Evolutionary conservation across 1,140 invertebrate genomes (phyloP).

Genomic region (Diploscapter pachys): DNA sequence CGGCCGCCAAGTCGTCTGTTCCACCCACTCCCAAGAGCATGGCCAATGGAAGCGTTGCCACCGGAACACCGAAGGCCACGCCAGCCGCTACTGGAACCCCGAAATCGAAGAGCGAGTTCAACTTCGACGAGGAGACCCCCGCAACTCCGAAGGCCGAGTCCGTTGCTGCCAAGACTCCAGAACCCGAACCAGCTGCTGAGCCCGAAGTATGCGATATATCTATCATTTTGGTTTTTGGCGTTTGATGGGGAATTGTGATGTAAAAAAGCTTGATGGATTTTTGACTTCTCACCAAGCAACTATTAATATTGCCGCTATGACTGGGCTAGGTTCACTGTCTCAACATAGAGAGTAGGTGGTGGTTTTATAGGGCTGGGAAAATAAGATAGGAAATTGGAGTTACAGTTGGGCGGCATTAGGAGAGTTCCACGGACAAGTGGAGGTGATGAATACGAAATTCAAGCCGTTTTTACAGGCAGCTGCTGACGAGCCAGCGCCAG

Average conservation of each 20-base stretch:
- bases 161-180: constrained; percentile 21
- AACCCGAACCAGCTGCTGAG: constrained; percentile 25
- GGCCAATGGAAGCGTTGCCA: constrained; percentile 23
- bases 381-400: too few species aligned
- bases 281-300: too few species aligned
- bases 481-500: constrained; percentile 29
- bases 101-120: constrained; percentile 29
- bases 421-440: neutral
- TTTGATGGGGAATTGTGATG: too few species aligned
- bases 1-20: constrained; percentile 34
- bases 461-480: constrained; percentile 33
- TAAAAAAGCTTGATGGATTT: too few species aligned
- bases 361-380: too few species aligned
- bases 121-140: constrained; percentile 43
- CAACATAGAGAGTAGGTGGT: too few species aligned
- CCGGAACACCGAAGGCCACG: constrained; percentile 38
- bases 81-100: constrained; percentile 33
- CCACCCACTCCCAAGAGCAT: constrained; percentile 35
- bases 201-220: neutral
- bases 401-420: too few species aligned
- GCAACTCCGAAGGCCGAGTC: constrained; percentile 41
- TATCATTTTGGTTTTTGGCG: too few species aligned
- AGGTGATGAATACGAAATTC: constrained; percentile 14
- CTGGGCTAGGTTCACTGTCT: too few species aligned
- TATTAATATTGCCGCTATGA: too few species aligned